phyloP scores from a whole-genome alignment of 2,797 vertebrate genomes.

The Enteromius radiatus region DNA sequence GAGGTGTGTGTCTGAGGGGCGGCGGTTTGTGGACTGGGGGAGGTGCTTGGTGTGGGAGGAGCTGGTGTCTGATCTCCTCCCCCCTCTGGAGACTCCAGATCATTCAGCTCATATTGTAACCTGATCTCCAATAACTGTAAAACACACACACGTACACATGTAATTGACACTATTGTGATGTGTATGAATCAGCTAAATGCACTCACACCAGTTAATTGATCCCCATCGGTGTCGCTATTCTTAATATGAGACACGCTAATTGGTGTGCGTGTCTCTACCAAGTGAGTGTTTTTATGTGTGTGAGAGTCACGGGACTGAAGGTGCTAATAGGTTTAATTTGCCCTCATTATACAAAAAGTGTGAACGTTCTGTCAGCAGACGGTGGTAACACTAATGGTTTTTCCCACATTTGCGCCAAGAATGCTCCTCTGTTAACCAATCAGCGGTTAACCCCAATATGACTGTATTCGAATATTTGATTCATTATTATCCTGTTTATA shows the following conservation, averaged over 20 bases:
- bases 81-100: constrained; percentile 89
- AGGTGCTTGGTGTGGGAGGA: constrained; percentile 86
- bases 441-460: neutral
- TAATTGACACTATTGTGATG: constrained; percentile 8
- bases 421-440: constrained; percentile 11
- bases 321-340: constrained; percentile 67
- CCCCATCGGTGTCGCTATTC: constrained; percentile 49
- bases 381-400: constrained; percentile 35
- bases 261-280: constrained; percentile 24
- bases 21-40: constrained; percentile 85
- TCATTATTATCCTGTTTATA: constrained; percentile 13
- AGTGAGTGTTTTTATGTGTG: constrained; percentile 42
- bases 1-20: constrained; percentile 91
- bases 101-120: constrained; percentile 91
- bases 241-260: constrained; percentile 49
- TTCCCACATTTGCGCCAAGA: constrained; percentile 27
- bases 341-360: constrained; percentile 64
- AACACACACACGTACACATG: constrained; percentile 13
- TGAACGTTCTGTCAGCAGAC: constrained; percentile 48
- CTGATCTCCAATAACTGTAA: constrained; percentile 92
- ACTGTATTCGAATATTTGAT: neutral
- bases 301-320: constrained; percentile 53
- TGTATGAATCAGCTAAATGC: constrained; percentile 31
- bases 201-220: constrained; percentile 45
- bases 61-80: constrained; percentile 86